phyloP scores from a whole-genome alignment of 2,888 invertebrate species.

The Cinara cedri region DNA sequence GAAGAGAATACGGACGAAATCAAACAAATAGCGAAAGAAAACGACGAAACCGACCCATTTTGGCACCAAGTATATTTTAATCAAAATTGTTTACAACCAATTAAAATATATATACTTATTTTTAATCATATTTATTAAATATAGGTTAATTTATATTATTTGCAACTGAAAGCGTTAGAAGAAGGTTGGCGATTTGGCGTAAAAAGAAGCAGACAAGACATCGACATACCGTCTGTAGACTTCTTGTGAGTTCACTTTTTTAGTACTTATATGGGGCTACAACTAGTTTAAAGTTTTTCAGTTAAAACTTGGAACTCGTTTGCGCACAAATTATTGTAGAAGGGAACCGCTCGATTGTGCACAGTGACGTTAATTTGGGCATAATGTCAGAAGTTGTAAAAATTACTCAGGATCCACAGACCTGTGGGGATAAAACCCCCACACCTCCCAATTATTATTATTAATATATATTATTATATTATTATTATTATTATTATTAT shows the following conservation, averaged over 20 bases:
- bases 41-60: slow-evolving; percentile 69
- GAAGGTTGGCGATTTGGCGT: slow-evolving; percentile 77
- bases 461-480: no score
- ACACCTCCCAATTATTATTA: no score
- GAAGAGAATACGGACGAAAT: slow-evolving; percentile 71
- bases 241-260: slow-evolving; percentile 64
- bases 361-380: no score
- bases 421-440: no score
- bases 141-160: slow-evolving; percentile 75
- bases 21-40: slow-evolving; percentile 67
- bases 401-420: no score
- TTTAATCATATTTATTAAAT: slow-evolving; percentile 48
- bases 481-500: no score
- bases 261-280: no score
- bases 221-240: slow-evolving; percentile 70
- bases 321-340: no score
- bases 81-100: background rate
- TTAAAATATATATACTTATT: background rate
- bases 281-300: no score
- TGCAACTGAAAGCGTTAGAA: slow-evolving; percentile 78
- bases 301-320: no score
- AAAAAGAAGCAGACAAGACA: slow-evolving; percentile 69
- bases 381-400: no score
- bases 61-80: slow-evolving; percentile 83
- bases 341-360: no score